phyloP scores from a whole-genome alignment of 1,140 invertebrate species.

The Bilobella aurantiaca region DNA sequence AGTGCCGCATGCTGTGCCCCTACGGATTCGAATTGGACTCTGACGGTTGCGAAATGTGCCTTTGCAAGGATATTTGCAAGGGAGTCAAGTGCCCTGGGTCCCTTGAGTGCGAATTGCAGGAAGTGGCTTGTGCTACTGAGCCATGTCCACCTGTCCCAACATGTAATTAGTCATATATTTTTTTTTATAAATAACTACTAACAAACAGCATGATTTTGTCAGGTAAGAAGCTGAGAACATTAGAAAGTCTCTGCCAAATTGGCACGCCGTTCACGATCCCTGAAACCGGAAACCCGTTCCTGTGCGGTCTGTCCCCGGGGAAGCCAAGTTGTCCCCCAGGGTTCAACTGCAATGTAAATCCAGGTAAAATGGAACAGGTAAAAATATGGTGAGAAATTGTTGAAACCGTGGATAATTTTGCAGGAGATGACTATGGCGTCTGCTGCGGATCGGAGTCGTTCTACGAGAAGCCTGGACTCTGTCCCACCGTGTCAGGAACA shows the following conservation, averaged over 20 bases:
- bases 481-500: conserved; percentile 47
- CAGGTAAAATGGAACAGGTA: conserved; percentile 41
- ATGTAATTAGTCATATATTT: conserved; percentile 46
- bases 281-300: conserved; percentile 61
- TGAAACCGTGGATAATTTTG: conserved; percentile 14
- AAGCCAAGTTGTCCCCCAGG: conserved; percentile 70
- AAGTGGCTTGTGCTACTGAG: conserved; percentile 59
- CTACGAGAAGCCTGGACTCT: conserved; percentile 62
- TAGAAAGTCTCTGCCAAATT: conserved; percentile 63
- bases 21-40: conserved; percentile 62
- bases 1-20: conserved; percentile 77
- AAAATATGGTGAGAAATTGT: too few species aligned
- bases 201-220: conserved; percentile 35
- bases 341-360: conserved; percentile 64
- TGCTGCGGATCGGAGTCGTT: conserved; percentile 67
- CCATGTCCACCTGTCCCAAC: conserved; percentile 72
- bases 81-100: conserved; percentile 61
- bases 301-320: conserved; percentile 66
- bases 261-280: conserved; percentile 68
- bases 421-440: conserved; percentile 71
- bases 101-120: conserved; percentile 63
- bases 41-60: conserved; percentile 66
- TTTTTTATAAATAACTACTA: neutral
- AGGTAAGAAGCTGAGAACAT: conserved; percentile 58
- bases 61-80: conserved; percentile 67